Evolutionary conservation across 2,797 vertebrate genomes (phyloP).

Genomic region (Trichosurus vulpecula): DNA sequence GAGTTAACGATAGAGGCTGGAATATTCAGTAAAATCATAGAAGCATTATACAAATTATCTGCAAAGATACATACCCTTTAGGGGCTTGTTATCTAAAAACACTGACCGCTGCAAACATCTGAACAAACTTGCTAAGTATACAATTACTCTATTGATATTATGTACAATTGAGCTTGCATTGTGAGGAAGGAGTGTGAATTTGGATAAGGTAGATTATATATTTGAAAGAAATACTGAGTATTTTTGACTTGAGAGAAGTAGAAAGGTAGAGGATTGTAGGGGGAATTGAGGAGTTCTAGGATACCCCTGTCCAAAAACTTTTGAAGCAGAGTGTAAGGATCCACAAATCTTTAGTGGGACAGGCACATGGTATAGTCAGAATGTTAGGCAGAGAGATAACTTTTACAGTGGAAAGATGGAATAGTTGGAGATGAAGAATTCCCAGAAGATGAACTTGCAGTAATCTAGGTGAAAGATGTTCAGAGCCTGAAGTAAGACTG

Average conservation of each 20-base stretch:
- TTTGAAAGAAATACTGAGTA: constrained; percentile 49
- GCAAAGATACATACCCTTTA: constrained; percentile 32
- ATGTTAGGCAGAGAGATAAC: constrained; percentile 53
- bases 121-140: constrained; percentile 10
- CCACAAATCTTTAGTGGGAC: constrained; percentile 41
- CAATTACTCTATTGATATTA: constrained; percentile 43
- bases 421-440: not conserved
- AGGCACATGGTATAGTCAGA: constrained; percentile 53
- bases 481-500: constrained; percentile 25
- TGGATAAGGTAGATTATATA: constrained; percentile 20
- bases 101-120: not conserved
- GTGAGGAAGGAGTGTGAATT: constrained; percentile 19
- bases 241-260: constrained; percentile 79
- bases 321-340: constrained; percentile 55
- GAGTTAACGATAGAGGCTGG: constrained; percentile 44
- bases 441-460: constrained; percentile 28
- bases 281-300: constrained; percentile 69
- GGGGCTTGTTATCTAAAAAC: not conserved
- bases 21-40: constrained; percentile 40
- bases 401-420: constrained; percentile 57
- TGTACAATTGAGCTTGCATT: constrained; percentile 41
- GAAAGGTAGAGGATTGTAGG: constrained; percentile 67
- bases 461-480: constrained; percentile 21
- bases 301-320: constrained; percentile 66
- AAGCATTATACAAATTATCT: constrained; percentile 28